phyloP scores from a whole-genome alignment of 2,113 vertebrate genomes.

The Mustela lutreola region DNA sequence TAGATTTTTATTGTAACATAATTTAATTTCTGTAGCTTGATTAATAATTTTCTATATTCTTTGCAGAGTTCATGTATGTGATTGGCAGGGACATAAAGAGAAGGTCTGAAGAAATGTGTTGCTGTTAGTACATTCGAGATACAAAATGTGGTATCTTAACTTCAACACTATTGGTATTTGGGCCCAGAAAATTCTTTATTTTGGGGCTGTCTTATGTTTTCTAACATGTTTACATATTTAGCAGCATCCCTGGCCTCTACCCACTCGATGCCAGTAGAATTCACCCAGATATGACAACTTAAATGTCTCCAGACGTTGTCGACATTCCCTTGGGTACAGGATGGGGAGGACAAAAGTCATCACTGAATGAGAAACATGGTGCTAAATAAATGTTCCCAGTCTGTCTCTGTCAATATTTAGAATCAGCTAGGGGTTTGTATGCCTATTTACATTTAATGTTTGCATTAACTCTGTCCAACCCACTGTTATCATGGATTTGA shows the following conservation, averaged over 20 bases:
- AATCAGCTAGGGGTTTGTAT: not conserved
- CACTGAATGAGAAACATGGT: not conserved
- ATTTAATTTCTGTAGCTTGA: not conserved
- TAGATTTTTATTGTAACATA: conserved; percentile 19
- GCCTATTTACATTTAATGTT: conserved; percentile 16
- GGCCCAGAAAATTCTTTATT: not conserved
- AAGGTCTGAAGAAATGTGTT: not conserved
- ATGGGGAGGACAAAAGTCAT: not conserved
- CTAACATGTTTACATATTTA: not conserved
- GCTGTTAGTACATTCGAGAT: not conserved
- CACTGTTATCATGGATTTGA: not conserved
- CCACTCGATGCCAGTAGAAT: not conserved
- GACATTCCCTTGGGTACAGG: not conserved
- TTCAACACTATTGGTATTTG: not conserved
- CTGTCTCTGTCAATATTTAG: conserved; percentile 15
- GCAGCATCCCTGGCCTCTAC: not conserved
- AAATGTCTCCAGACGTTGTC: not conserved
- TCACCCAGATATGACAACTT: not conserved
- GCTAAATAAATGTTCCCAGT: not conserved
- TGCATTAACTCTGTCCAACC: not conserved
- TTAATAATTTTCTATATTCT: not conserved
- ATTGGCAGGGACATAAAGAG: not conserved
- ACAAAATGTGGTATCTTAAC: not conserved
- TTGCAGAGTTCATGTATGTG: not conserved
- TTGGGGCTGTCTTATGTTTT: not conserved